Evolutionary conservation across 2,888 invertebrate species (phyloP).

Genomic region (Dyspetes luteomarginatus): DNA sequence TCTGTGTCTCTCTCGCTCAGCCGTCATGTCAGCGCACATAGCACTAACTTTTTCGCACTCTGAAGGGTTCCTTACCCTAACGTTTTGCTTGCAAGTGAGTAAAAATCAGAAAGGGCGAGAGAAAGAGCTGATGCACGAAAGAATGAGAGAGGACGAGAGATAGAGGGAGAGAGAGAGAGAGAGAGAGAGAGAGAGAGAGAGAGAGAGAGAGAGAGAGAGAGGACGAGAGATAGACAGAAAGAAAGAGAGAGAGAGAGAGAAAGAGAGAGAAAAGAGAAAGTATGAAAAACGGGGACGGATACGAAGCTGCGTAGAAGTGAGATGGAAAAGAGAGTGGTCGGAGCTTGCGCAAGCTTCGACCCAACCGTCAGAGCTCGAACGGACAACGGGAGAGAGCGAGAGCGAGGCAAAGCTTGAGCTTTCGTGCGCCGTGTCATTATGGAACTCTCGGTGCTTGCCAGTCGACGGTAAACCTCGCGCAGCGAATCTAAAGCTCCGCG

Average conservation of each 20-base stretch:
- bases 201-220: slow-evolving; percentile 7
- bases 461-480: slow-evolving; percentile 61
- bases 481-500: slow-evolving; percentile 52
- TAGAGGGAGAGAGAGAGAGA: slow-evolving; percentile 57
- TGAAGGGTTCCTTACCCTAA: too few relatives aligned
- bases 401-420: slow-evolving; percentile 68
- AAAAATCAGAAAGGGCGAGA: slow-evolving; percentile 44
- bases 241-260: not conserved
- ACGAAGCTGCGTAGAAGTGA: slow-evolving; percentile 60
- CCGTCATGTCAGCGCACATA: too few relatives aligned
- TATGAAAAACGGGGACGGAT: slow-evolving; percentile 8
- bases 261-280: slow-evolving; percentile 5
- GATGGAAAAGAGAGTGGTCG: slow-evolving; percentile 69
- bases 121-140: not conserved
- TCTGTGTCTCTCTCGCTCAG: too few relatives aligned
- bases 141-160: slow-evolving; percentile 65
- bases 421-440: slow-evolving; percentile 68
- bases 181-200: not conserved
- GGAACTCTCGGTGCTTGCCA: slow-evolving; percentile 69
- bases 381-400: slow-evolving; percentile 66
- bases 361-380: slow-evolving; percentile 74
- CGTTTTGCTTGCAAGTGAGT: slow-evolving; percentile 25
- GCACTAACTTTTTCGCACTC: too few relatives aligned
- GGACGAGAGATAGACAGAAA: slow-evolving; percentile 51
- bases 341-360: slow-evolving; percentile 82